Evolutionary conservation across 2,797 vertebrate genomes (phyloP).

Genomic region (Micropoecilia bifurca): DNA sequence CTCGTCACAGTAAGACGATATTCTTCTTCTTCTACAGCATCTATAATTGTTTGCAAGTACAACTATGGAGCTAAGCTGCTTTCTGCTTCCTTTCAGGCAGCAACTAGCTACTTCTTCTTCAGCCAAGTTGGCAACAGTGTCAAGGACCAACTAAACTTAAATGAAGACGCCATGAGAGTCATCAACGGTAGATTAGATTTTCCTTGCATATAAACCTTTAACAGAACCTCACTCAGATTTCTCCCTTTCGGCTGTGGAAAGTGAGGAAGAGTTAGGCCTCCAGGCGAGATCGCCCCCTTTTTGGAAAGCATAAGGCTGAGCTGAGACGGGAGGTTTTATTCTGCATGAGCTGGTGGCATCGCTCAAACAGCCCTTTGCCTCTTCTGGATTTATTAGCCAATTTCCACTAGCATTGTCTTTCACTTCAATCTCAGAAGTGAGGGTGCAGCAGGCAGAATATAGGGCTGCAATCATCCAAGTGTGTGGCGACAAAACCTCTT

Average conservation of each 20-base stretch:
- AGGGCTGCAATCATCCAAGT: slow-evolving; percentile 90
- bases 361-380: slow-evolving; percentile 91
- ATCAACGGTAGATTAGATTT: neutral
- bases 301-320: slow-evolving; percentile 56
- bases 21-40: neutral
- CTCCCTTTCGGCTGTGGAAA: slow-evolving; percentile 10
- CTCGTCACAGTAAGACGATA: neutral
- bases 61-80: neutral
- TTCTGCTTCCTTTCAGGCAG: neutral
- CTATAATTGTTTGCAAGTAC: neutral
- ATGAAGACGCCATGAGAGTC: neutral
- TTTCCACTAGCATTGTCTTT: slow-evolving; percentile 99
- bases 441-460: slow-evolving; percentile 91
- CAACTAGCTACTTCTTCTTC: neutral
- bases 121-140: neutral
- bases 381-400: slow-evolving; percentile 99
- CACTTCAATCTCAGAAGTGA: slow-evolving; percentile 94
- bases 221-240: neutral
- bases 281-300: slow-evolving; percentile 56
- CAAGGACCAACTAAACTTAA: neutral
- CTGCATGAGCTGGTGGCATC: slow-evolving; percentile 86
- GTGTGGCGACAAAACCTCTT: slow-evolving; percentile 84
- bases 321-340: slow-evolving; percentile 78
- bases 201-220: neutral
- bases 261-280: slow-evolving; percentile 46